Conservation (phyloP, 2,113 vertebrate species). For the Petrocephalus zakoni region DNA sequence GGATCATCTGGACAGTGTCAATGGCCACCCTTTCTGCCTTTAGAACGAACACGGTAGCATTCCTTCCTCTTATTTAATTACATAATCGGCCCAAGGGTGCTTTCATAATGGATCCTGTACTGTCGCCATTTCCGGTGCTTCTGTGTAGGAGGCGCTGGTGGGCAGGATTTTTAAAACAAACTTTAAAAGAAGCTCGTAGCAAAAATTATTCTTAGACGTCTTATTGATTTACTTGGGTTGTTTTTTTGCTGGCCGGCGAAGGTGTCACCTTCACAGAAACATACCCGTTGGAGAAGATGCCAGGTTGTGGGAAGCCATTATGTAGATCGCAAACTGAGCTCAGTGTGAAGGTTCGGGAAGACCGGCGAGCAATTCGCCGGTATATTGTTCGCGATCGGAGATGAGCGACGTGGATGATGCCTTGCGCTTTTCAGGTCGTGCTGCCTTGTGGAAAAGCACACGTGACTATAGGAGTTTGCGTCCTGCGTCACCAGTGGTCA, state of each 20-base stretch:
- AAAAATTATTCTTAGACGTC: neutral
- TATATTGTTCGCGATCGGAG: neutral
- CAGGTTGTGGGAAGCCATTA: neutral
- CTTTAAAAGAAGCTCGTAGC: neutral
- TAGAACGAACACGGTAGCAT: neutral
- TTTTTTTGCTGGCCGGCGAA: neutral
- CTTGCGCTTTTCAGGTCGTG: neutral
- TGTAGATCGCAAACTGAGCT: neutral
- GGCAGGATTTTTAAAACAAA: neutral
- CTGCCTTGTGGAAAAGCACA: neutral
- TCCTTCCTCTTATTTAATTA: neutral
- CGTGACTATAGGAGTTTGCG: neutral
- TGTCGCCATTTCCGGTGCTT: neutral
- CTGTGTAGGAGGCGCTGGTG: neutral
- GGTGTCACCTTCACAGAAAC: neutral
- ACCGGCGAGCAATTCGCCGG: neutral
- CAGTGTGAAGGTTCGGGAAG: neutral
- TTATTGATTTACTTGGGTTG: conserved; percentile 8
- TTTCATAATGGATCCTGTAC: neutral
- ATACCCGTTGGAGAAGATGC: neutral
- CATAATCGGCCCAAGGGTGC: neutral
- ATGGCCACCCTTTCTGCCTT: neutral
- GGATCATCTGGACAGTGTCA: neutral
- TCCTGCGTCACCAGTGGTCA: neutral
- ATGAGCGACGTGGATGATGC: neutral